phyloP scores from a whole-genome alignment of 2,113 vertebrate genomes.

The Corythornis vintsioides region DNA sequence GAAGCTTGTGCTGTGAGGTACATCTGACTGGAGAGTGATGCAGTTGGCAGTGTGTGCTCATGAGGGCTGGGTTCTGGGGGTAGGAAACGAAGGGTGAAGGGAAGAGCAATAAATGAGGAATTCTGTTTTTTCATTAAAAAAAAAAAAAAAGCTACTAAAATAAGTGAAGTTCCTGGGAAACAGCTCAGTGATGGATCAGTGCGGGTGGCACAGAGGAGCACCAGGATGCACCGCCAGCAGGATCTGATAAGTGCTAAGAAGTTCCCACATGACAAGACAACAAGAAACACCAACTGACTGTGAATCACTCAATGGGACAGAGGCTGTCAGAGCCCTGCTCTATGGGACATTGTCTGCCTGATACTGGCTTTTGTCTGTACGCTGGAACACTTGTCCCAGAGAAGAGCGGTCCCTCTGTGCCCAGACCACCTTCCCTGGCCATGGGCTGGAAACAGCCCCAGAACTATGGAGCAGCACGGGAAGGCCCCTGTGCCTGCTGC shows the following conservation, averaged over 20 bases:
- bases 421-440: rapidly evolving
- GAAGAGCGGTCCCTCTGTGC: neutral
- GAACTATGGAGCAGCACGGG: neutral
- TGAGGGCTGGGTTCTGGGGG: neutral
- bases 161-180: neutral
- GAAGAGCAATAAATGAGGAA: neutral
- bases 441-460: neutral
- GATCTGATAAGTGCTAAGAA: neutral
- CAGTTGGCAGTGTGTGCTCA: rapidly evolving
- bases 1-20: rapidly evolving
- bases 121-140: neutral
- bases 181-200: rapidly evolving
- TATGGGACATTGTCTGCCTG: conserved; percentile 5
- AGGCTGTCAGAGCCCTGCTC: neutral
- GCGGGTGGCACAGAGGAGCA: rapidly evolving
- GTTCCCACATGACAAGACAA: rapidly evolving
- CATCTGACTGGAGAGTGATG: rapidly evolving
- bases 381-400: rapidly evolving
- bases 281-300: neutral
- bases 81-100: neutral
- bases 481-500: neutral
- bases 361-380: neutral
- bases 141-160: neutral
- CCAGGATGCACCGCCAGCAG: rapidly evolving
- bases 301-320: conserved; percentile 10